These are phyloP conservation scores for Phalacrocorax carbo DNA, from an alignment of 2,113 vertebrate species.

Conservation along the genomic window DNA sequence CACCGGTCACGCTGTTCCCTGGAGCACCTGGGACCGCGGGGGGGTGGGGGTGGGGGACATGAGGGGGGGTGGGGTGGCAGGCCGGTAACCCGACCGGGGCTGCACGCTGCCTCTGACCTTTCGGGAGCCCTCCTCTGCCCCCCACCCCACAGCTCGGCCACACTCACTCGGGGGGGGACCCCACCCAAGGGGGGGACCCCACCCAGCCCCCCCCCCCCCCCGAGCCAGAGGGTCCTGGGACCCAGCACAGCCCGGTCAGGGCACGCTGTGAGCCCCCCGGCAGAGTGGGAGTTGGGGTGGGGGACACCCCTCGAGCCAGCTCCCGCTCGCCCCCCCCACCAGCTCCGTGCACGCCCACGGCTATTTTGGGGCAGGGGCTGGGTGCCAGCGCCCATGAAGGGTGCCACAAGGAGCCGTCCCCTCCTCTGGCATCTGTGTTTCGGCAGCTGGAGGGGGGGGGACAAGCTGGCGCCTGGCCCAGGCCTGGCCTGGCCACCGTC, in stretches of 20 bases:
- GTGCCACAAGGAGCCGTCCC: not conserved
- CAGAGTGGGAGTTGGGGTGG: too few relatives aligned
- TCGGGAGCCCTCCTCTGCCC: not conserved
- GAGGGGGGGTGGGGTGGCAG: too few relatives aligned
- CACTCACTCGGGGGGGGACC: too few relatives aligned
- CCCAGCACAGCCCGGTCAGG: too few relatives aligned
- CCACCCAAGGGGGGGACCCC: too few relatives aligned
- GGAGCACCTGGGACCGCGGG: too few relatives aligned
- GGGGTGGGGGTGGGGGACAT: too few relatives aligned
- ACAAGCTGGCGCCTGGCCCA: not conserved
- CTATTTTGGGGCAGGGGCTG: not conserved
- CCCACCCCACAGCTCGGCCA: too few relatives aligned
- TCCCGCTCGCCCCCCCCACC: not conserved
- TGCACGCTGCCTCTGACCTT: not conserved
- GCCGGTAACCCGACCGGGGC: too few relatives aligned
- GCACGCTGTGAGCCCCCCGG: not conserved
- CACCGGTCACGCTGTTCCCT: too few relatives aligned
- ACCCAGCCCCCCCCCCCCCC: too few relatives aligned
- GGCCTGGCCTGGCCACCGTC: not conserved
- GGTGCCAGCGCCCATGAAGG: not conserved
- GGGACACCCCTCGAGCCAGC: not conserved
- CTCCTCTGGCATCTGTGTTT: not conserved
- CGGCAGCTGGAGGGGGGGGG: not conserved
- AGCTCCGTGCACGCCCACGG: not conserved
- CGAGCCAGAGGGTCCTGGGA: not conserved